Evolutionary conservation across 2,797 vertebrate genomes (phyloP).

Genomic region (Intellagama lesueurii): DNA sequence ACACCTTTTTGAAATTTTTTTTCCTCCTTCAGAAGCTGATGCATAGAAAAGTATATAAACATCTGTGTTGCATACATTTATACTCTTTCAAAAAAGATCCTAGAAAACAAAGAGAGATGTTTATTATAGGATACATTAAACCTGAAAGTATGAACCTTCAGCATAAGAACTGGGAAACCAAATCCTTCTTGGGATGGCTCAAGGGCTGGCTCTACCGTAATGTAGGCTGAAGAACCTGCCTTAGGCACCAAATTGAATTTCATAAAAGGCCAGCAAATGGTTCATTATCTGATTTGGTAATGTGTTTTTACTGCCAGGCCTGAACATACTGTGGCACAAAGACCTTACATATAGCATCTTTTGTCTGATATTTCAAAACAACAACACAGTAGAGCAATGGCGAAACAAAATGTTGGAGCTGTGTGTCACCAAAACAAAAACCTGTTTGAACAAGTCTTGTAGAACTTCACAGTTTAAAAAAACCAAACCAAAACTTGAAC

Average conservation of each 20-base stretch:
- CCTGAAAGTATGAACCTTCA: not conserved
- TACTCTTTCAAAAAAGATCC: too few relatives aligned
- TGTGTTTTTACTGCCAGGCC: too few relatives aligned
- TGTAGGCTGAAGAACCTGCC: not conserved
- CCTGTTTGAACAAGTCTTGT: too few relatives aligned
- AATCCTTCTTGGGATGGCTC: too few relatives aligned
- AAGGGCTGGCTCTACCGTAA: too few relatives aligned
- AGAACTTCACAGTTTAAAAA: not conserved
- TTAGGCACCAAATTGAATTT: not conserved
- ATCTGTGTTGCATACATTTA: too few relatives aligned
- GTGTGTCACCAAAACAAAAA: not conserved
- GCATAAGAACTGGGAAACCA: not conserved
- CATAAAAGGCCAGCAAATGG: not conserved
- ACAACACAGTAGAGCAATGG: not conserved
- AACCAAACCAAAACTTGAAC: not conserved
- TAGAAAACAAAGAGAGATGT: not conserved
- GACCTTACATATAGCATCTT: not conserved
- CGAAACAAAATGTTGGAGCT: not conserved
- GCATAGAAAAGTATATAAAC: too few relatives aligned
- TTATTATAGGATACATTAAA: not conserved
- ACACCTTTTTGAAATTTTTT: too few relatives aligned
- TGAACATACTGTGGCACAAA: too few relatives aligned
- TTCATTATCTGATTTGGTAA: not conserved
- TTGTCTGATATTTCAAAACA: not conserved
- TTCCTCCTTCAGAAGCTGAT: not conserved